Base-by-base conservation (phyloP, 2,888 invertebrate species). In the Thecophora atra region DNA sequence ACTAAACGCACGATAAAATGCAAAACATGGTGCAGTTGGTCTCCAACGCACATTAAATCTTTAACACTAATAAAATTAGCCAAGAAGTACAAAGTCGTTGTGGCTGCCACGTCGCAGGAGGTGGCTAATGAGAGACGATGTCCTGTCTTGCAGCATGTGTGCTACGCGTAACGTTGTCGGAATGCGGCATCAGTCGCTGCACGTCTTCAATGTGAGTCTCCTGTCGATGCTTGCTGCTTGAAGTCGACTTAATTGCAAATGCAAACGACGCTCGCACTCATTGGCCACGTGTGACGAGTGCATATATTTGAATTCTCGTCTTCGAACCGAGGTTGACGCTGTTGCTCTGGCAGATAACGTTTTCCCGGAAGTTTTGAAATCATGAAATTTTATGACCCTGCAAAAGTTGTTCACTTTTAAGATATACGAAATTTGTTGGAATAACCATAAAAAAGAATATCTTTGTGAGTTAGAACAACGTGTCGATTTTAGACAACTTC, bases 241-340 rank as follows among this genome's bases (percentile, higher is more conserved):
- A 51, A 73, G 66, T 70, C 30, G 28, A 63, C 63, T 60, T 70
- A 67, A 63, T 70, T 51, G 21, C 7, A 63, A 70, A 62, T 62
- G 15, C 24, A 24, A 70, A 70, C 70, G 70, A 63, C 63, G 62
- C 62, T 70, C 19, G 51, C n/a, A n/a, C 47, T 44, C 58, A 56
- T 67, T 67, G 56, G 19, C 28, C 26, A 21, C 11, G 26, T 58
- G 58, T 58, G 58, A 58, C 26, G 28, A 1, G 58, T 26, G 58
- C 47, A 47, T 47, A 47, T 47, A 47, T 47, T 47, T 15, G 47
- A 47, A n/a, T 15, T 17, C 17, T n/a, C 17, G 47, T 47, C 47
- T 11, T 11, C 47, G 6, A 17, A 47, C n/a, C 17, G 17, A 17
- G 6, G 58, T 28, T 5, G 5, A 5, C 30, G 28, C 13, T 30